These are phyloP conservation scores for Apus apus DNA, from an alignment of 2,113 vertebrate species.

Conservation along the genomic window DNA sequence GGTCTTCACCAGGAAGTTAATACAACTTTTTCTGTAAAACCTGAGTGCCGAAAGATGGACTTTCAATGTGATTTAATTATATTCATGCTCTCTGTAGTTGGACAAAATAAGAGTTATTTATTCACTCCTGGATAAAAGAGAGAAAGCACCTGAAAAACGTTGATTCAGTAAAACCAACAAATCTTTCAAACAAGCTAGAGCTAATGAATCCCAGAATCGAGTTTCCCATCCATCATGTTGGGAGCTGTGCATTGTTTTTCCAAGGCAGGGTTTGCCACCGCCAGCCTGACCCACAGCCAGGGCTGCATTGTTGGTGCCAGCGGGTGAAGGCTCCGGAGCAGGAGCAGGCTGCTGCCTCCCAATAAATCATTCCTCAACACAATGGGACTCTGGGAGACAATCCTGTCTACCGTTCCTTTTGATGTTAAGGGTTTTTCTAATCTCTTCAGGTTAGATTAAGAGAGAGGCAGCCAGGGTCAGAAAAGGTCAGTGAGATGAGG, in stretches of 20 bases:
- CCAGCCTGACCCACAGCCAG: conserved; percentile 34
- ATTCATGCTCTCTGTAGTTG: not conserved
- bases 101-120: not conserved
- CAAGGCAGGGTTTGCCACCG: not conserved
- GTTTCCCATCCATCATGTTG: conserved; percentile 11
- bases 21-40: not conserved
- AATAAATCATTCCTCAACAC: conserved; percentile 61
- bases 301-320: conserved; percentile 58
- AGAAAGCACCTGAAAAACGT: conserved; percentile 13
- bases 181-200: not conserved
- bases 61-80: not conserved
- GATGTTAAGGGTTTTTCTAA: conserved; percentile 17
- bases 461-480: not conserved
- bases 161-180: not conserved
- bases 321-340: conserved; percentile 70
- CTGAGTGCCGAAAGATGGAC: not conserved
- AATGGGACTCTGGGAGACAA: conserved; percentile 23
- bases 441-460: conserved; percentile 35
- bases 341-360: not conserved
- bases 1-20: conserved; percentile 1
- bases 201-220: not conserved
- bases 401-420: not conserved
- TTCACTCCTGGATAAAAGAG: not conserved
- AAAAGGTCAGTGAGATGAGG: conserved; percentile 4
- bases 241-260: not conserved